These are phyloP conservation scores for Hylaeus volcanicus DNA, from an alignment of 1,140 invertebrate species.

Conservation along the genomic window DNA sequence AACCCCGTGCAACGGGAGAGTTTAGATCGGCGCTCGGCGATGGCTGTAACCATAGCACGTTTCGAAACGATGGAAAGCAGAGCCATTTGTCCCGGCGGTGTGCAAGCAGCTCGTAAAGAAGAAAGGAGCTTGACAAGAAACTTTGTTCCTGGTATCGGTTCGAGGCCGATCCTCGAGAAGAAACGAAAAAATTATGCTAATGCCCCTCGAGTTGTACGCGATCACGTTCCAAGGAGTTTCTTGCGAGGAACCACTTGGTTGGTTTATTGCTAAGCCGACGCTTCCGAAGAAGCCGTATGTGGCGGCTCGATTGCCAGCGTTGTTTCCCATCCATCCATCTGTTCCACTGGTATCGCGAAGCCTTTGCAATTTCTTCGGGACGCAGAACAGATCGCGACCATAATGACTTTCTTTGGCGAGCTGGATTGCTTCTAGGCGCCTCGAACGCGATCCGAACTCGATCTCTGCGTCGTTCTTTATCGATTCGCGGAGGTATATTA, in stretches of 20 bases:
- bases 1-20: neutral
- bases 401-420: slow-evolving; percentile 26
- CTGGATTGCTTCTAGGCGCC: neutral
- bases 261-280: slow-evolving; percentile 8
- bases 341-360: slow-evolving; percentile 16
- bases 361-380: slow-evolving; percentile 16
- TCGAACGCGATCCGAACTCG: neutral
- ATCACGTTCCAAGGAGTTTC: slow-evolving; percentile 28
- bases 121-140: slow-evolving; percentile 17
- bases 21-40: neutral
- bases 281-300: neutral
- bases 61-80: neutral
- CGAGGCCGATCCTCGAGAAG: neutral
- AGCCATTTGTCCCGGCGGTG: neutral
- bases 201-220: neutral
- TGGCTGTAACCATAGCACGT: neutral
- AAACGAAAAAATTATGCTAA: slow-evolving; percentile 37
- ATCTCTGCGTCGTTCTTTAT: neutral
- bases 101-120: slow-evolving; percentile 10
- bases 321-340: slow-evolving; percentile 44
- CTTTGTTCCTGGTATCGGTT: slow-evolving; percentile 14
- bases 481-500: neutral
- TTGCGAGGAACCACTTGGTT: neutral
- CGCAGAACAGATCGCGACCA: slow-evolving; percentile 4
- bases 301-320: neutral